These are phyloP conservation scores for Pentalonia nigronervosa DNA, from an alignment of 1,140 invertebrate genomes.

Conservation along the genomic window DNA sequence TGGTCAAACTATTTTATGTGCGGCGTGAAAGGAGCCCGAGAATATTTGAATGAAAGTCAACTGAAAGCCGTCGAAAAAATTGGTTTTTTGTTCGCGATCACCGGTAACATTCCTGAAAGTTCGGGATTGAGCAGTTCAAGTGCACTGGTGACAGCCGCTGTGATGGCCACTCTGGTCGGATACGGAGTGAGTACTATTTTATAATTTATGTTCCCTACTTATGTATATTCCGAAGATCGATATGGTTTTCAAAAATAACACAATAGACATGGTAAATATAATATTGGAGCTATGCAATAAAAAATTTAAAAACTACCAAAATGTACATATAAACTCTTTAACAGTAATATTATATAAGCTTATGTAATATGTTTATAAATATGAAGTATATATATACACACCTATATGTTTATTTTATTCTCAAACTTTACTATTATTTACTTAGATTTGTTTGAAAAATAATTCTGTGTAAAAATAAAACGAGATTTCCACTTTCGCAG, in stretches of 20 bases:
- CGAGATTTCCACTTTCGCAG: background rate
- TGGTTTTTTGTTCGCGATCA: slow-evolving; percentile 80
- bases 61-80: slow-evolving; percentile 5
- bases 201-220: background rate
- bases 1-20: slow-evolving; percentile 97
- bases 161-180: slow-evolving; percentile 62
- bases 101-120: slow-evolving; percentile 86
- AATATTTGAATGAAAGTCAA: slow-evolving; percentile 63
- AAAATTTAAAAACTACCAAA: background rate
- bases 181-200: slow-evolving; percentile 24
- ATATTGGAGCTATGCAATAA: background rate
- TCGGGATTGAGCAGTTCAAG: slow-evolving; percentile 97
- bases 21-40: slow-evolving; percentile 85
- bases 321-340: background rate
- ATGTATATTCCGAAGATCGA: background rate
- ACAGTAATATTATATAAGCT: background rate
- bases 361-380: too few relatives aligned
- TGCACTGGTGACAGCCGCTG: slow-evolving; percentile 92
- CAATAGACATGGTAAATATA: background rate
- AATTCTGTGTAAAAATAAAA: background rate
- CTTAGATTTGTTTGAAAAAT: background rate
- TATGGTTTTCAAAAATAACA: background rate
- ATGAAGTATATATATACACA: too few relatives aligned
- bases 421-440: background rate
- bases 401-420: background rate